Conservation (phyloP, 2,113 vertebrate genomes). For the Shinisaurus crocodilurus region DNA sequence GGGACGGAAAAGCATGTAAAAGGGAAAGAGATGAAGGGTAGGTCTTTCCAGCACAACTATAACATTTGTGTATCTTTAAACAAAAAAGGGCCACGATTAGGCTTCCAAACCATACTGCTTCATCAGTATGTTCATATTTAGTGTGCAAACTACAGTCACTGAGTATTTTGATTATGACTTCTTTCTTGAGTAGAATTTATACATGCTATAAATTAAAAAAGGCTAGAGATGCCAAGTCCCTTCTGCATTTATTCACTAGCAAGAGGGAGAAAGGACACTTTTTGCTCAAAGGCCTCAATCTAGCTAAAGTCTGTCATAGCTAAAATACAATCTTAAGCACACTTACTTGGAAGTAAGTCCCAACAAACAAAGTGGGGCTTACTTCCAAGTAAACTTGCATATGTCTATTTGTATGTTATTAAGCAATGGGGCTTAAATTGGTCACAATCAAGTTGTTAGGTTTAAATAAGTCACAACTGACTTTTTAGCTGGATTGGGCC, state of each 20-base stretch:
- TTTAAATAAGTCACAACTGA: background rate
- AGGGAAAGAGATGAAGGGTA: constrained; percentile 56
- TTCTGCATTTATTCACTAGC: constrained; percentile 37
- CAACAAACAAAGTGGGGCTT: background rate
- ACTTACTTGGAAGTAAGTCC: background rate
- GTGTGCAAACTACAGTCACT: constrained; percentile 33
- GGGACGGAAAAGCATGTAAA: constrained; percentile 51
- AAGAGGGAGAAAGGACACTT: background rate
- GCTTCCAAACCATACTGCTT: constrained; percentile 43
- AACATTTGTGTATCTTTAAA: constrained; percentile 32
- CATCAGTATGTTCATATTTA: constrained; percentile 38
- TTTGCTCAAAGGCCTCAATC: constrained; percentile 14
- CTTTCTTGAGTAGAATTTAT: constrained; percentile 38
- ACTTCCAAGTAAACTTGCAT: background rate
- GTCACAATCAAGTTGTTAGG: background rate
- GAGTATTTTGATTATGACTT: constrained; percentile 35
- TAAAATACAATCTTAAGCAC: background rate
- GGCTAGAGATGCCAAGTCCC: constrained; percentile 16
- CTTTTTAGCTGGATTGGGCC: background rate
- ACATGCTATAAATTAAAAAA: constrained; percentile 42
- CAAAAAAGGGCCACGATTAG: constrained; percentile 21
- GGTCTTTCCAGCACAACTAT: constrained; percentile 50
- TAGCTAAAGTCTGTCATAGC: background rate
- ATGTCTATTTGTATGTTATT: background rate
- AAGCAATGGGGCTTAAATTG: background rate